phyloP scores from a whole-genome alignment of 1,140 invertebrate species.

The Euura saliciscinereae region DNA sequence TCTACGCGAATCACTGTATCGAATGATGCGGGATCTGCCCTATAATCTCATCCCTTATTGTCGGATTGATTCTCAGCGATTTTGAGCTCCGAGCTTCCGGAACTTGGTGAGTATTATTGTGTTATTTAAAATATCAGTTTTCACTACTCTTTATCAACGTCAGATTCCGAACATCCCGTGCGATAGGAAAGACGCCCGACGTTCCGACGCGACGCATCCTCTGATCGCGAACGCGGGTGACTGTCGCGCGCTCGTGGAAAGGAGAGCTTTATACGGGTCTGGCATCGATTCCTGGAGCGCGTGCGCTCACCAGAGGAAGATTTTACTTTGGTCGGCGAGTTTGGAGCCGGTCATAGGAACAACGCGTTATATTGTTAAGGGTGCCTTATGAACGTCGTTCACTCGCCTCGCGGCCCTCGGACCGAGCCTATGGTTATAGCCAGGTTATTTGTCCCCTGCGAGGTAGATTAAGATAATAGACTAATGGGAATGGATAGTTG shows the following conservation, averaged over 20 bases:
- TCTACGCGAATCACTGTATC: too few relatives aligned
- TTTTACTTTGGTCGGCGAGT: not conserved
- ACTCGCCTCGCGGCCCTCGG: slow-evolving; percentile 15
- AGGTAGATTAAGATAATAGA: slow-evolving; percentile 42
- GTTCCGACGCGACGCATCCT: slow-evolving; percentile 3
- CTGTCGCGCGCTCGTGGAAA: not conserved
- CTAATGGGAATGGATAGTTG: slow-evolving; percentile 31
- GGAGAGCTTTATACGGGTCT: not conserved
- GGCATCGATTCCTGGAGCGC: not conserved
- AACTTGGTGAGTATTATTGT: not conserved
- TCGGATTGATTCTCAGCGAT: too few relatives aligned
- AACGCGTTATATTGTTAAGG: too few relatives aligned
- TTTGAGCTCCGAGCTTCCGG: too few relatives aligned
- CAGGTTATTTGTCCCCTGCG: slow-evolving; percentile 40
- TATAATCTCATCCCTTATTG: too few relatives aligned
- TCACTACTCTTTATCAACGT: too few relatives aligned
- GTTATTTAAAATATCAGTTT: not conserved
- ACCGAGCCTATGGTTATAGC: slow-evolving; percentile 3
- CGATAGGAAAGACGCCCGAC: not conserved
- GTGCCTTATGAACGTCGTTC: too few relatives aligned
- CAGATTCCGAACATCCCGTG: too few relatives aligned
- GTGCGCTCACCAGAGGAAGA: not conserved
- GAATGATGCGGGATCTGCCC: too few relatives aligned
- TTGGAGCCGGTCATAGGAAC: not conserved
- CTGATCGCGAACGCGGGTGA: not conserved